Evolutionary conservation across 2,797 vertebrate species (phyloP).

Genomic region (Catharus ustulatus): DNA sequence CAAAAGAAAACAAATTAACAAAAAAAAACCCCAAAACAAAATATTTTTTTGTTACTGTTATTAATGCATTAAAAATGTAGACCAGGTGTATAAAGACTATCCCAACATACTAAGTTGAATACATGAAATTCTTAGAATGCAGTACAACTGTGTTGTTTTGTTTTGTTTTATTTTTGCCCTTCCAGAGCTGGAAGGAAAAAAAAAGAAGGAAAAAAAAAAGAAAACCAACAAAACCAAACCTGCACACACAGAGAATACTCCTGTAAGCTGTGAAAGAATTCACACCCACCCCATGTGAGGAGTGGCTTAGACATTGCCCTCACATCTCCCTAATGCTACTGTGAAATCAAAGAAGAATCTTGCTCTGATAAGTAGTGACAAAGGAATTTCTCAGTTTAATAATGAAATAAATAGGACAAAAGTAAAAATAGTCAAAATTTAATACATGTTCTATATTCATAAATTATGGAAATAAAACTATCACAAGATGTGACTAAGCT

Average conservation of each 20-base stretch:
- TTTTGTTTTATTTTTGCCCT: not conserved
- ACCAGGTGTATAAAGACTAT: not conserved
- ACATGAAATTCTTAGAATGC: not conserved
- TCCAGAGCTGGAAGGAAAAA: not conserved
- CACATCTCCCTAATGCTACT: not conserved
- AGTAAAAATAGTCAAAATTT: conserved; percentile 70
- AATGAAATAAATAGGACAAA: conserved; percentile 72
- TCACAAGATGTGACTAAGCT: conserved; percentile 39
- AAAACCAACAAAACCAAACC: not conserved
- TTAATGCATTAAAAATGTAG: not conserved
- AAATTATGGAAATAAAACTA: conserved; percentile 68
- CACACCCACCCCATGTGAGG: not conserved
- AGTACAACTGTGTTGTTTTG: not conserved
- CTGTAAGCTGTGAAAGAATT: not conserved
- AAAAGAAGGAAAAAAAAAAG: not conserved
- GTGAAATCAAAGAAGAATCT: conserved; percentile 29
- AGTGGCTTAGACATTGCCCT: not conserved
- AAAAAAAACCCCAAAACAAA: not conserved
- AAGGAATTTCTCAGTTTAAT: conserved; percentile 58
- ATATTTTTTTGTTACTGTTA: not conserved
- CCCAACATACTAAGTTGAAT: not conserved
- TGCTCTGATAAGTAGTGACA: conserved; percentile 30
- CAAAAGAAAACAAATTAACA: not conserved
- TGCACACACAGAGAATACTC: not conserved
- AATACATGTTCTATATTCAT: conserved; percentile 69